Percentiles rank a stretch among this genome's conserved stretches.
Conservation (phyloP, 1,140 invertebrate genomes). For the Cotesia typhae region DNA sequence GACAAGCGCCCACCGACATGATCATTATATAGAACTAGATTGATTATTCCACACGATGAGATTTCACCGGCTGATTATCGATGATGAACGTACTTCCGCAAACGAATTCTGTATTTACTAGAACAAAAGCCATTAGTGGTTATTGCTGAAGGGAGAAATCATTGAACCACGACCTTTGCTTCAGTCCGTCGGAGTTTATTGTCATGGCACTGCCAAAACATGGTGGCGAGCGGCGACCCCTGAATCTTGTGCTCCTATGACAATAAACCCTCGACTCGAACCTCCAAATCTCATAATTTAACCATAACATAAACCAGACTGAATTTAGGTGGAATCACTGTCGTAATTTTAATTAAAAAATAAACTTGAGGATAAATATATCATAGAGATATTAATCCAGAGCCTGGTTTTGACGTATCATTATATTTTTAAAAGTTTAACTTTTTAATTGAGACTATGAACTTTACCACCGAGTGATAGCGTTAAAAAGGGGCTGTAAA, state of each 20-base stretch:
- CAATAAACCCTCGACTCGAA: constrained; percentile 44
- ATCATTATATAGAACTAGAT: constrained; percentile 1
- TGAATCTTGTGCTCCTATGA: constrained; percentile 27
- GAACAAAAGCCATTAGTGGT: constrained; percentile 30
- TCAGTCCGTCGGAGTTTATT: background rate
- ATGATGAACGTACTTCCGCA: constrained; percentile 38
- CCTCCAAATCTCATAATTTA: constrained; percentile 27
- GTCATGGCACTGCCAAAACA: background rate
- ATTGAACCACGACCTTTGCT: constrained; percentile 29
- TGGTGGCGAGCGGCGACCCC: constrained; percentile 29
- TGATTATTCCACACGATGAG: constrained; percentile 32
- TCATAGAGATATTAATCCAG: constrained; percentile 33
- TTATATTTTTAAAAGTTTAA: constrained; percentile 20
- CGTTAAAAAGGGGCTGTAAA: background rate
- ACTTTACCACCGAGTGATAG: constrained; percentile 2
- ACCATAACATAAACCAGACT: constrained; percentile 46
- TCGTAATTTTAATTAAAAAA: constrained; percentile 50
- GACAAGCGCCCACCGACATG: background rate
- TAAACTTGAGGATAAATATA: constrained; percentile 37
- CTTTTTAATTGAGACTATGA: background rate
- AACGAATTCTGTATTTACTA: constrained; percentile 23
- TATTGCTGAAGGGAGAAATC: constrained; percentile 37
- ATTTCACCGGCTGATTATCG: constrained; percentile 34
- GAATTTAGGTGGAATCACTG: constrained; percentile 45
- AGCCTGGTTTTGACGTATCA: background rate